Conservation (phyloP, 2,888 invertebrate genomes). For the Achlya flavicornis region DNA sequence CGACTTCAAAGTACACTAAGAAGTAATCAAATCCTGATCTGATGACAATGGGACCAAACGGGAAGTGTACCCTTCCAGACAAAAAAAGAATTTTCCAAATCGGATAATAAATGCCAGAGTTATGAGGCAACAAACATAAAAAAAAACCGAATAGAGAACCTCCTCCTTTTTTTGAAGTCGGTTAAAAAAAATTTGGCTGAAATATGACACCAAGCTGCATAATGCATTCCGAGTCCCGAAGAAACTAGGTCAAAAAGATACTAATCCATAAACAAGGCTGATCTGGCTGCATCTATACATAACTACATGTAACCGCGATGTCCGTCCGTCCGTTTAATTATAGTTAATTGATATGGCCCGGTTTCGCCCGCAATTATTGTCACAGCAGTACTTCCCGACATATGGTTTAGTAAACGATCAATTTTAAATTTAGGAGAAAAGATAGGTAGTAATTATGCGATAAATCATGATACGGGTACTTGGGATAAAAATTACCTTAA, state of each 20-base stretch:
- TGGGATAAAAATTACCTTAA: too few relatives aligned
- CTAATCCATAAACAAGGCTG: slow-evolving; percentile 11
- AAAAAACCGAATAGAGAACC: too few relatives aligned
- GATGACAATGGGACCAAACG: too few relatives aligned
- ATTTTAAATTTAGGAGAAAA: slow-evolving; percentile 17
- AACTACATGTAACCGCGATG: slow-evolving; percentile 19
- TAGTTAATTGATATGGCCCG: slow-evolving; percentile 51
- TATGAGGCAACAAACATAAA: too few relatives aligned
- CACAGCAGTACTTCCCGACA: slow-evolving; percentile 9
- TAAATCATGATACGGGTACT: too few relatives aligned
- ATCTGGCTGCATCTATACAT: not conserved
- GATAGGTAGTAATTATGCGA: not conserved
- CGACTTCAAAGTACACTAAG: too few relatives aligned
- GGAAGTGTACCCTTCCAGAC: too few relatives aligned
- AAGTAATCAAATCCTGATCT: too few relatives aligned
- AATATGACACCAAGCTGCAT: too few relatives aligned
- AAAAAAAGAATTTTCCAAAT: too few relatives aligned
- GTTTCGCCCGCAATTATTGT: slow-evolving; percentile 40
- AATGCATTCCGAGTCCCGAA: not conserved
- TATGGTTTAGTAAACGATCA: not conserved
- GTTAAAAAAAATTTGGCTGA: not conserved
- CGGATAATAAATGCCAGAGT: too few relatives aligned
- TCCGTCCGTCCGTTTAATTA: slow-evolving; percentile 41
- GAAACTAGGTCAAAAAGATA: slow-evolving; percentile 16
- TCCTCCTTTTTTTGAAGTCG: too few relatives aligned